Base-by-base conservation (phyloP, 2,113 vertebrate species). In the Bucco capensis region DNA sequence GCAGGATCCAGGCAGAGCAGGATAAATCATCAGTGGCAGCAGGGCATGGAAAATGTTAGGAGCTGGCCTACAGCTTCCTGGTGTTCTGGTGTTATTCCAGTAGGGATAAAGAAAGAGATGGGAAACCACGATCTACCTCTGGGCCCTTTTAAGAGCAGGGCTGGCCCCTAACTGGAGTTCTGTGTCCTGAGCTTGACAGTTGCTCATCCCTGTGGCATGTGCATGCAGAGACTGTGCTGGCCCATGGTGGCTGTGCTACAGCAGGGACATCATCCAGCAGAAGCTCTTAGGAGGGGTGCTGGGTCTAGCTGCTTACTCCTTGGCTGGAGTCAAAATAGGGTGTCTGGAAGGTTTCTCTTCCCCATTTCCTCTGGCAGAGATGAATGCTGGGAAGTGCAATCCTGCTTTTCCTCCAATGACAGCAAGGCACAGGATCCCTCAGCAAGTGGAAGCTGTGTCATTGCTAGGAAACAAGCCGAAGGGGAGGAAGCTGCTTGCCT, bases 191-290 rank as follows among this genome's bases (percentile, higher is more conserved):
- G 73, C n/a, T 74, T 78, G 58, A 33, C 24, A 24, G 28, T 56
- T 0, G 0, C 15, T 21, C 0, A 0, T 42, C 44, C 53, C 62
- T 2, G 0, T 40, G 69, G 54, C 1, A 0, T 1, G 1, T 30
- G 22, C 16, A 7, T 19, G 33, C 31, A 22, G 70, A 61, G 69
- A 12, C 2, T 0, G 31, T 65, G 64, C 77, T 86, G 87, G 46
- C n/a, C 50, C 64, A 9, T 0, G 1, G 33, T 54, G 49, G 66
- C 81, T 22, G 3, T 74, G 50, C 30, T 19, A 61, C 56, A 19
- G 19, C 3, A 62, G n/a, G 30, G 81, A 30, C n/a, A 3, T 74
- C 0, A 0, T 19, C 27, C 42, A 57, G 19, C 53, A 75, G 53
- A 57, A 57, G 7, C 56, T 56, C 11, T 67, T 5, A 1, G 64